Evolutionary conservation across 2,888 invertebrate genomes (phyloP), one percentile per base, ranked within the genome.

Genomic region (Melanostoma scalare): DNA sequence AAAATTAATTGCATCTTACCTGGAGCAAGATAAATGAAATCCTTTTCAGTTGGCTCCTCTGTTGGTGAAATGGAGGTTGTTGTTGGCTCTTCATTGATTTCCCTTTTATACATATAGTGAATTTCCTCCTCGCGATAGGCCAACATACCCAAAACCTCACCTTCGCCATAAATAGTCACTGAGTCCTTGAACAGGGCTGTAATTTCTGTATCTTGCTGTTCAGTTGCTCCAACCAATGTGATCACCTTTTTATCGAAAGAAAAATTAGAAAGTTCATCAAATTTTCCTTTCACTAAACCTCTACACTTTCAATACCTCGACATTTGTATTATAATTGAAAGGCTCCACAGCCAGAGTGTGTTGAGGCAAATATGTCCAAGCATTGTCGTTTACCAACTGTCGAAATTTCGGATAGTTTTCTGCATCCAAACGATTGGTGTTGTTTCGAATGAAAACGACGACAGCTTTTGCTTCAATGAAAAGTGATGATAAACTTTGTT

Each of bases 361-460:
- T 86, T 94, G 94, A 0, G 94, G 93, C 61, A 93, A 89, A 63
- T 93, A 93, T 72, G 93, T 89, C 89, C 92, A 92, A 9, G 90
- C 90, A 86, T 91, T 92, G 55, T 91, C 91, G 80, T 93, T 92
- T 69, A 94, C 89, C 90, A 94, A 91, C 89, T 93, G 92, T 88
- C 93, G 89, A 86, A 94, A 91, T 86, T 92, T 89, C 3, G 94
- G 94, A 86, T 93, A 93, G 75, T 92, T 92, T 4, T 92, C 92
- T 73, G 92, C 92, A 71, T 93, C 93, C 85, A 93, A 89, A 4
- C 93, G 93, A 87, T 91, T 92, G 0, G 93, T 92, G 75, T 92
- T 92, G 89, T 93, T 93, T 87, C 93, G 92, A 71, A 93, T 92
- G 86, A 94, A 94, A 84, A 94, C 92, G 79, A 94, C 92, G 38